Conservation (phyloP, 2,797 vertebrate species). For the Lagorchestes hirsutus region DNA sequence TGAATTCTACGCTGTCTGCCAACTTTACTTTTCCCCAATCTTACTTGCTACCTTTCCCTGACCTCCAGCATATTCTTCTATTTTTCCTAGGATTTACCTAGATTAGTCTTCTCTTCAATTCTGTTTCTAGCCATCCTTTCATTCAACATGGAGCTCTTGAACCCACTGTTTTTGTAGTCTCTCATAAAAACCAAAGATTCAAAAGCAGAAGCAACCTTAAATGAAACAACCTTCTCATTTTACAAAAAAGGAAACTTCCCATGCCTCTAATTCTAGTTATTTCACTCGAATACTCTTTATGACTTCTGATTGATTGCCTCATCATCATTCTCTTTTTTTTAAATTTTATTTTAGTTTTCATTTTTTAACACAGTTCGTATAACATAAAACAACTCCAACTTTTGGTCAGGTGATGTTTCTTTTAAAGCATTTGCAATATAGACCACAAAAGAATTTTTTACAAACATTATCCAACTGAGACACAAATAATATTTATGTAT, state of each 20-base stretch:
- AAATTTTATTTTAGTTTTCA: too few species aligned
- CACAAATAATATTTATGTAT: too few species aligned
- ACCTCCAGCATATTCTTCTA: background rate
- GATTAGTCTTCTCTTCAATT: background rate
- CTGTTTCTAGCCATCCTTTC: background rate
- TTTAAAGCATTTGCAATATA: too few species aligned
- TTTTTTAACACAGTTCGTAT: too few species aligned
- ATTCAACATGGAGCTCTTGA: background rate
- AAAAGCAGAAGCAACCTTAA: background rate
- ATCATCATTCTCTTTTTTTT: background rate
- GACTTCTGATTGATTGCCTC: background rate
- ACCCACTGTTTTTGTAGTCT: background rate
- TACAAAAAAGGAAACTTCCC: background rate
- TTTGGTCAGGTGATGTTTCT: too few species aligned
- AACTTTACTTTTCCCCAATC: background rate
- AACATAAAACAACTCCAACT: too few species aligned
- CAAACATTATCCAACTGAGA: too few species aligned
- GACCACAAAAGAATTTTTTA: too few species aligned
- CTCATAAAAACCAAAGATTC: background rate
- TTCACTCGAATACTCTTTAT: background rate
- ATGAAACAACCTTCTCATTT: background rate
- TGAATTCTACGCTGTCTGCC: background rate
- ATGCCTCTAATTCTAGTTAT: background rate
- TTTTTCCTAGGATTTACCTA: background rate
- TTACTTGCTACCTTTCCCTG: background rate